Evolutionary conservation across 2,797 vertebrate species (phyloP), one percentile per base, ranked within the genome.

Genomic region (Diglossa cyanea): DNA sequence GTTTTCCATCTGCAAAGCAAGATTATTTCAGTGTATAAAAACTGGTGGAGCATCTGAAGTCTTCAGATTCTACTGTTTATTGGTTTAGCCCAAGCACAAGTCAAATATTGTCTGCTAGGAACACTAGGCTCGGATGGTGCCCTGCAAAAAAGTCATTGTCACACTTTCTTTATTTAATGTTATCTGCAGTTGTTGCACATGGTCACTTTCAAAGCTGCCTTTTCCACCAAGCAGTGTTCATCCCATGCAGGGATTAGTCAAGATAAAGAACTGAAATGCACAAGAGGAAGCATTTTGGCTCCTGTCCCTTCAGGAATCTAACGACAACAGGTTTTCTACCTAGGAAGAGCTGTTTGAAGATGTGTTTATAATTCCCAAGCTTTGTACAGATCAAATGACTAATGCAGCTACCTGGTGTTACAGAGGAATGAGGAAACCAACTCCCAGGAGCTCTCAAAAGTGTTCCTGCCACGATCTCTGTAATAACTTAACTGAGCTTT

Each of bases 371-470:
- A 76, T 87, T 87, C 66, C 60, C 78, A 82, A 79, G 94, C 89
- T 94, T 95, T 94, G 87, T 93, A 88, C 57, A 96, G 89, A 96
- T 86, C 93, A 97, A 96, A 94, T 92, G 93, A 95, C 85, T 95
- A 96, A 95, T 83, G 65, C 84, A 96, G 94, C 95, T 94, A 96
- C 91, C 94, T 96, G 89, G 92, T 80, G 94, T 91, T 96, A 95
- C 71, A 88, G 75, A 94, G 66, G 94, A 95, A 96, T 77, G 66
- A 97, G 94, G 92, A 96, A 95, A 83, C 89, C 90, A 95, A 94
- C 92, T 94, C 94, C 94, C 94, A 96, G 89, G 78, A 96, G 91
- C 63, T 88, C 90, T 93, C 78, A 91, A 73, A 93, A 89, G 26
- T 42, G 61, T 93, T 93, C 81, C 79, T 89, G 87, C 47, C 58